These are phyloP conservation scores for Thymelicus acteon DNA, from an alignment of 2,888 invertebrate genomes.

Conservation along the genomic window DNA sequence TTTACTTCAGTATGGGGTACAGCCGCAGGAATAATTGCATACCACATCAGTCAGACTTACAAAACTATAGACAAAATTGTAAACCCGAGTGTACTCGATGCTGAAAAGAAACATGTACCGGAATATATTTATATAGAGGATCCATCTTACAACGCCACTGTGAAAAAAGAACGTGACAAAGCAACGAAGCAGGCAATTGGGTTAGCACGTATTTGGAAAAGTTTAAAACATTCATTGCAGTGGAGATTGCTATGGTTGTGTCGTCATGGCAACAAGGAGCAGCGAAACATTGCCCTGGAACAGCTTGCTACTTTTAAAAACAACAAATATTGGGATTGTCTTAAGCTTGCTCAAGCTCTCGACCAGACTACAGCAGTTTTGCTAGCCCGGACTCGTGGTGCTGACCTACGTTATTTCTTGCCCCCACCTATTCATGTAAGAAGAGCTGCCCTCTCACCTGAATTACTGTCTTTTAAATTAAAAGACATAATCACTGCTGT, in stretches of 20 bases:
- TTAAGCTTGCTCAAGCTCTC: conserved; percentile 91
- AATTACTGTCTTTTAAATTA: conserved; percentile 73
- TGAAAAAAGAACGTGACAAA: conserved; percentile 60
- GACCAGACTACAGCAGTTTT: conserved; percentile 91
- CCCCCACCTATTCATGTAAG: conserved; percentile 86
- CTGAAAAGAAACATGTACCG: conserved; percentile 69
- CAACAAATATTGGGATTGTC: conserved; percentile 88
- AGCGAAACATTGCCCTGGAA: conserved; percentile 87
- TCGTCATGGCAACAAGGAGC: conserved; percentile 85
- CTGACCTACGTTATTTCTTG: conserved; percentile 90
- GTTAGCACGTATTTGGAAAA: conserved; percentile 83
- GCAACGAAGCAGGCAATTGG: conserved; percentile 62
- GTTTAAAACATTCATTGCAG: conserved; percentile 86
- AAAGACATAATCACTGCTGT: conserved; percentile 61
- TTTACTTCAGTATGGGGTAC: conserved; percentile 55
- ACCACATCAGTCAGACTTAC: conserved; percentile 63
- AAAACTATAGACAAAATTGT: conserved; percentile 62
- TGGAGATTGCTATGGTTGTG: conserved; percentile 88
- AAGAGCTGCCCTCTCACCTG: conserved; percentile 62
- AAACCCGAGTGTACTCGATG: conserved; percentile 68
- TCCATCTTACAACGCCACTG: conserved; percentile 61
- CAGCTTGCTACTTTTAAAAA: conserved; percentile 87
- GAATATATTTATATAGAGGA: conserved; percentile 81
- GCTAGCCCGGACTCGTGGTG: conserved; percentile 89
- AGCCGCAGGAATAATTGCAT: conserved; percentile 58